Evolutionary conservation across 2,113 vertebrate species (phyloP), one percentile per base, ranked within the genome.

Genomic region (Dromiciops gliroides): DNA sequence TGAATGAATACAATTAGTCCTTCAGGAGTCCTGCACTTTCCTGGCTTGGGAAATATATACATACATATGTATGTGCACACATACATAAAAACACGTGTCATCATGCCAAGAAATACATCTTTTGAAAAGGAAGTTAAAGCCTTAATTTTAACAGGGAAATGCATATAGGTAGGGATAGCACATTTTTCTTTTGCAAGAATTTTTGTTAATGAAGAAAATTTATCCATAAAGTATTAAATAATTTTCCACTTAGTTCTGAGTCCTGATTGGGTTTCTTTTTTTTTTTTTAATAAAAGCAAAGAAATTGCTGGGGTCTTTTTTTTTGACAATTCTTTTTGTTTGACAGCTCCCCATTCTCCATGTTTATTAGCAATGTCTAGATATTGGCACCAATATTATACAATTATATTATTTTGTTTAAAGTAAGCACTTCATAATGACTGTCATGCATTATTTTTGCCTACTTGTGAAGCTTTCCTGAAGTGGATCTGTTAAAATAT

Each of bases 1-100:
- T 97, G 98, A 99, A 98, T 99, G 98, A 98, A 99, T 98, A 98
- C 98, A 99, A 98, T 99, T 99, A 99, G 98, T 99, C 98, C 98
- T 99, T 98, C 95, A 98, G 97, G 98, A 98, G 98, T 98, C 97
- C 93, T 98, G 96, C 90, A 96, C 98, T 98, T 97, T 96, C 95
- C 95, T 95, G 97, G 97, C 22, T 90, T 97, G 92, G 0, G 31
- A 97, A 83, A 90, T 52, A 88, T 96, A 92, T 83, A 83, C 67
- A 83, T 44, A 44, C 67, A 83, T 23, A 44, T 83, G 67, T 44
- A 44, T 83, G 37, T 44, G 19, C n/a, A 44, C n/a, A 83, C 67
- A 83, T 31, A 31, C 56, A 37, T 67, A 67, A 44, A 44, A 83
- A 83, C 67, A 83, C 37, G 3, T 89, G 0, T 88, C 0, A 25